Conservation (phyloP, 2,113 vertebrate genomes). For the Ptilorrhoa leucosticta region DNA sequence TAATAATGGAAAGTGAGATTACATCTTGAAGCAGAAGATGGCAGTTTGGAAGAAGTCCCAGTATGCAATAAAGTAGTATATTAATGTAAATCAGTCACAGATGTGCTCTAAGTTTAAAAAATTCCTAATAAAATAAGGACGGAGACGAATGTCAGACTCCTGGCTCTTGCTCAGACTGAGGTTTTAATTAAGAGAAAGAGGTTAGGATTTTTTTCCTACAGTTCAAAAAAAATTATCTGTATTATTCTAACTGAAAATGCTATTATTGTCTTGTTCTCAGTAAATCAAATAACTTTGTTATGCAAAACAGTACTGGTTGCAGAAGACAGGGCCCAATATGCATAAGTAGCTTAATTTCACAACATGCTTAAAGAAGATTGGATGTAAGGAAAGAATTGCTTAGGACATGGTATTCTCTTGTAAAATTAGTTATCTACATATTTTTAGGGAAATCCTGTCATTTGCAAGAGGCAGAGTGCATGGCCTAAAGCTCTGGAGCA, state of each 20-base stretch:
- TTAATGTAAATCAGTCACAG: background rate
- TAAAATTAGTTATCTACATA: background rate
- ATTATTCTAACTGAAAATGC: background rate
- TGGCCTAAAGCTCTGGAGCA: background rate
- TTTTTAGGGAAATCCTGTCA: background rate
- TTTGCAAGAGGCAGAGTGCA: background rate
- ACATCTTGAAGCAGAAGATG: background rate
- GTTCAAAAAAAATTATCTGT: background rate
- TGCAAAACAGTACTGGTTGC: background rate
- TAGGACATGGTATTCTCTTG: background rate
- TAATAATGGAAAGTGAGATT: background rate
- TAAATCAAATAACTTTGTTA: background rate
- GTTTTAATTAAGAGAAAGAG: background rate
- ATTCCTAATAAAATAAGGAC: background rate
- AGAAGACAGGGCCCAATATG: accelerated
- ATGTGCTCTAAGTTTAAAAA: background rate
- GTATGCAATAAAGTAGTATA: background rate
- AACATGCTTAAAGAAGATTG: background rate
- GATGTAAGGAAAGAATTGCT: background rate
- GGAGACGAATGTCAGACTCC: background rate
- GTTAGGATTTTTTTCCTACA: accelerated
- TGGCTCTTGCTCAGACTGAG: background rate
- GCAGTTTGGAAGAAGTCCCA: background rate
- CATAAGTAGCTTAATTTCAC: background rate
- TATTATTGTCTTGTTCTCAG: background rate